These are phyloP conservation scores for Arrhopalites spinosus DNA, from an alignment of 2,888 invertebrate genomes.

Conservation along the genomic window DNA sequence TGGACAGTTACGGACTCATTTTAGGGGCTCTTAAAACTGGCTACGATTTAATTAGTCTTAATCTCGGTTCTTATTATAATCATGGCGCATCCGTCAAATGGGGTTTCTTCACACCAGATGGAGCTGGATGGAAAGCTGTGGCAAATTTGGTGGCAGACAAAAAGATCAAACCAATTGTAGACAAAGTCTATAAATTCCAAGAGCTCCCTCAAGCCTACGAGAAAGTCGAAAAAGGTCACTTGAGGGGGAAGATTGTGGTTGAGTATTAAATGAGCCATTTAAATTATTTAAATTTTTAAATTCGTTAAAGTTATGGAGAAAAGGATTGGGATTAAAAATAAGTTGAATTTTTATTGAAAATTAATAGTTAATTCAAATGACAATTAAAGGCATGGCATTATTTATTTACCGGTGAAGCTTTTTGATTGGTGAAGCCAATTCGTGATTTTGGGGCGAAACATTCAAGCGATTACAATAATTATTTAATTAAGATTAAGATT, in stretches of 20 bases:
- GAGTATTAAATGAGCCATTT: no score
- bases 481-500: no score
- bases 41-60: conserved; percentile 64
- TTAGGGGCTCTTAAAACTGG: conserved; percentile 69
- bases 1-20: conserved; percentile 75
- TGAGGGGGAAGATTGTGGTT: conserved; percentile 79
- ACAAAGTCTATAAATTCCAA: conserved; percentile 72
- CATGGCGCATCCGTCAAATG: conserved; percentile 62
- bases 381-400: no score
- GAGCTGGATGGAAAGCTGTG: conserved; percentile 71
- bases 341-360: no score
- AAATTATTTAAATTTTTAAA: no score
- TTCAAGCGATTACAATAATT: no score
- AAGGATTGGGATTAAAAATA: no score
- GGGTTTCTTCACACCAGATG: conserved; percentile 80
- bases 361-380: no score
- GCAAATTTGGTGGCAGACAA: conserved; percentile 69
- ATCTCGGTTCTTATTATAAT: conserved; percentile 59
- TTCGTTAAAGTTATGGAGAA: no score
- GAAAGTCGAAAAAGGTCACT: conserved; percentile 68
- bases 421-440: no score
- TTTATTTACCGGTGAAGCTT: no score
- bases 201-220: conserved; percentile 73
- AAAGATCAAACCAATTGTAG: conserved; percentile 73
- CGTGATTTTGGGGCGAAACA: no score